Evolutionary conservation across 2,797 vertebrate species (phyloP).

Genomic region (Tauraco hartlaubi): DNA sequence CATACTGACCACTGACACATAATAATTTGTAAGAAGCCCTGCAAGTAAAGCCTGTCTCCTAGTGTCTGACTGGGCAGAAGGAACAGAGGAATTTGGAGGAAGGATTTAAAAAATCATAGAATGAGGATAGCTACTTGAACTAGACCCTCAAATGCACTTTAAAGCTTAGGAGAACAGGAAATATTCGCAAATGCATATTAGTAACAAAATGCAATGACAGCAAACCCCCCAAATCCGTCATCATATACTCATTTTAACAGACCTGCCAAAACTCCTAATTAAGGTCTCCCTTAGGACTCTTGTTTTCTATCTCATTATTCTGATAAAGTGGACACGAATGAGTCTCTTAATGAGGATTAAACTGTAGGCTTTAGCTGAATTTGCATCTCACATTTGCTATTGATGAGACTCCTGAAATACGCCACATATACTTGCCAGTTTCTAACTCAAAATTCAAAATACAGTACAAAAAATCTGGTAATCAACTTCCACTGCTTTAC

Average conservation of each 20-base stretch:
- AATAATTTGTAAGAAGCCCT: background rate
- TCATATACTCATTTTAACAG: constrained; percentile 39
- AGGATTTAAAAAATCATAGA: background rate
- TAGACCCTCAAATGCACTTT: background rate
- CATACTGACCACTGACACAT: rapidly evolving
- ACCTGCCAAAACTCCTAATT: constrained; percentile 59
- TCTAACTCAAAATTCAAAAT: background rate
- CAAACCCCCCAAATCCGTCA: background rate
- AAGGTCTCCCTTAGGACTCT: constrained; percentile 47
- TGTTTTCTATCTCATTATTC: constrained; percentile 68
- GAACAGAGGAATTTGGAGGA: background rate
- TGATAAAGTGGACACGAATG: constrained; percentile 67
- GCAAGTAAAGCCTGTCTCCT: background rate
- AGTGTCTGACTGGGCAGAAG: background rate
- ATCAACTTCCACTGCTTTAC: background rate
- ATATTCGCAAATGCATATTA: background rate
- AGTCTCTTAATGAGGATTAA: constrained; percentile 67
- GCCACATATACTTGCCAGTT: background rate
- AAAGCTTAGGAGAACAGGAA: background rate
- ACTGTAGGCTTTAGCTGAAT: constrained; percentile 48
- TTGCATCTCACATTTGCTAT: constrained; percentile 34
- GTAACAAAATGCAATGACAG: background rate
- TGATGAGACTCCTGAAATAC: background rate
- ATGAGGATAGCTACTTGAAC: background rate
- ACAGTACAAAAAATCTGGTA: background rate